Conservation (phyloP, 2,113 vertebrate species). For the Emydura subglobosa region DNA sequence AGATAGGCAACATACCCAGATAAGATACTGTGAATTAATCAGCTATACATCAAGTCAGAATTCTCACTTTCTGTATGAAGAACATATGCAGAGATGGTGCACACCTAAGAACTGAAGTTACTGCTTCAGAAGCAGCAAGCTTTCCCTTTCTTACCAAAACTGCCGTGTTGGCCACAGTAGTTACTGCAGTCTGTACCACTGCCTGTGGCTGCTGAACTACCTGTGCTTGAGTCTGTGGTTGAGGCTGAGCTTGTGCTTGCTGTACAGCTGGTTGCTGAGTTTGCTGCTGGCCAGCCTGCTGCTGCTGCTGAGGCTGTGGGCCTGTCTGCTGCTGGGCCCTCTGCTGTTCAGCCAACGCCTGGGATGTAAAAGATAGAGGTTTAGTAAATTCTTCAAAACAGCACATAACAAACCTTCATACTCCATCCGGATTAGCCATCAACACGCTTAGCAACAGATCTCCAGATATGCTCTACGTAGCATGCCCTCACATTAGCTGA, state of each 20-base stretch:
- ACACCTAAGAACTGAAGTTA: constrained; percentile 30
- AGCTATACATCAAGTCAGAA: not conserved
- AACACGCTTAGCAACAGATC: not conserved
- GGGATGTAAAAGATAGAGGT: not conserved
- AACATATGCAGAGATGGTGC: not conserved
- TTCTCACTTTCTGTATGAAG: not conserved
- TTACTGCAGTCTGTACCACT: constrained; percentile 84
- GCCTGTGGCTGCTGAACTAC: constrained; percentile 79
- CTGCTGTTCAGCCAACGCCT: constrained; percentile 93
- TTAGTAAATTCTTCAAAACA: not conserved
- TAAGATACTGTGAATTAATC: not conserved
- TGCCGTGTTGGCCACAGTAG: constrained; percentile 88
- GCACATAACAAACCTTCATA: not conserved
- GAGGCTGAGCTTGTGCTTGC: constrained; percentile 78
- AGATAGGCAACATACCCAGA: not conserved
- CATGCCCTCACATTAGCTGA: not conserved
- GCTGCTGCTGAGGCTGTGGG: constrained; percentile 79
- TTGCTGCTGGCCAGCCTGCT: constrained; percentile 74
- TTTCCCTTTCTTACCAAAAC: constrained; percentile 87
- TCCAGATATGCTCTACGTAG: not conserved
- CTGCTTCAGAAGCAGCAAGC: constrained; percentile 34
- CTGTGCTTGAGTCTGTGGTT: constrained; percentile 72
- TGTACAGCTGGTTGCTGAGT: constrained; percentile 73
- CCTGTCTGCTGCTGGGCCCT: constrained; percentile 87
- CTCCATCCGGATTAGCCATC: not conserved